A percentile compares a stretch with the other conserved stretches of the same genome.
Conservation (phyloP, 2,888 invertebrate genomes). For the Acrocyrtus sp. region DNA sequence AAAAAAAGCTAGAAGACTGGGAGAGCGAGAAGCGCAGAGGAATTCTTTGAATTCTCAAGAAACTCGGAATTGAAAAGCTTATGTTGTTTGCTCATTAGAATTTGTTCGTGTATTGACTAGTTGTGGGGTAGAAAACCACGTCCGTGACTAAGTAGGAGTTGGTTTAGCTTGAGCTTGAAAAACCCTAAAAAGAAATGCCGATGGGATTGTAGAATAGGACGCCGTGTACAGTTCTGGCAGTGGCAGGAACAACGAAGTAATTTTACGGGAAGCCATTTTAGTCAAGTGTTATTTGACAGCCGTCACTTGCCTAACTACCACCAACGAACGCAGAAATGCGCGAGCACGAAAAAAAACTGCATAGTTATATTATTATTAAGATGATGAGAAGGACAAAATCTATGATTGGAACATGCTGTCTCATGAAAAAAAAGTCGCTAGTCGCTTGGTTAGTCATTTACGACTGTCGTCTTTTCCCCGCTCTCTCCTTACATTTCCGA, state of each 20-base stretch:
- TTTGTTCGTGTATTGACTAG: constrained; percentile 37
- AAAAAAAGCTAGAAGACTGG: too few relatives aligned
- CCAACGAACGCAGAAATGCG: too few relatives aligned
- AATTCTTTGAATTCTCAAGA: constrained; percentile 48
- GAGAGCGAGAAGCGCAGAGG: too few relatives aligned
- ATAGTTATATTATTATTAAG: constrained; percentile 28
- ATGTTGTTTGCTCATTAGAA: constrained; percentile 41
- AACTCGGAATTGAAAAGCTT: constrained; percentile 28
- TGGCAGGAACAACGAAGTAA: constrained; percentile 19
- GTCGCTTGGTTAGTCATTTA: too few relatives aligned
- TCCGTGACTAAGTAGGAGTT: constrained; percentile 53
- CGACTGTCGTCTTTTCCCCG: too few relatives aligned
- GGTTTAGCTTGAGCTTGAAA: constrained; percentile 30
- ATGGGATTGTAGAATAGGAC: constrained; percentile 11
- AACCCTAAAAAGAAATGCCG: constrained; percentile 30
- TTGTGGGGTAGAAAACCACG: constrained; percentile 42
- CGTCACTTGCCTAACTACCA: constrained; percentile 45
- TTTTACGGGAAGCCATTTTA: constrained; percentile 33
- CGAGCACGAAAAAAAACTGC: background rate
- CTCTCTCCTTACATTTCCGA: too few relatives aligned
- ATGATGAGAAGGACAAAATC: constrained; percentile 32
- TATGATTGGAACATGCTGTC: constrained; percentile 29
- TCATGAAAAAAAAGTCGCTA: background rate
- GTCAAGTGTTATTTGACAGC: constrained; percentile 54
- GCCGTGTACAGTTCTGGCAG: too few relatives aligned